Evolutionary conservation across 2,888 invertebrate species (phyloP).

Genomic region (Ormyrus nitidulus): DNA sequence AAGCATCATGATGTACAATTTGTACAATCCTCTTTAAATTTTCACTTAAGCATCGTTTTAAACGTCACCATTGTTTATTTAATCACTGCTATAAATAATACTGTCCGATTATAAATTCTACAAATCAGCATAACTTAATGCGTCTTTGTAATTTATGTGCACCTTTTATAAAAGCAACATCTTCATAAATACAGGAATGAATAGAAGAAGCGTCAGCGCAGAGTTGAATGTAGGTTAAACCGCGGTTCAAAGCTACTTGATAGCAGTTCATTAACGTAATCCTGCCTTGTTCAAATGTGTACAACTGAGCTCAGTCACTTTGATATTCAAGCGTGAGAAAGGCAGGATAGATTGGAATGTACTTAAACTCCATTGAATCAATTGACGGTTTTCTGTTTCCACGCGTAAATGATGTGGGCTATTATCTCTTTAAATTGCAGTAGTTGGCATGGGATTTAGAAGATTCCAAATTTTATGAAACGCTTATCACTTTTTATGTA

Average conservation of each 20-base stretch:
- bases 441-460: neutral
- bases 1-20: too few relatives aligned
- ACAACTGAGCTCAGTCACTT: constrained; percentile 10
- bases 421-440: neutral
- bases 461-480: neutral
- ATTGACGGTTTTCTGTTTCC: neutral
- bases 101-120: constrained; percentile 5
- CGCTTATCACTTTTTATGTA: too few relatives aligned
- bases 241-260: constrained; percentile 54
- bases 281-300: neutral
- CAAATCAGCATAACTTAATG: neutral
- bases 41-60: too few relatives aligned
- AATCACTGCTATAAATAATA: too few relatives aligned
- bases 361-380: neutral
- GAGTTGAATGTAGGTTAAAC: constrained; percentile 61
- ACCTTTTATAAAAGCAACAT: neutral
- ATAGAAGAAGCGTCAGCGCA: constrained; percentile 30
- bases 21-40: too few relatives aligned
- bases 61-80: too few relatives aligned
- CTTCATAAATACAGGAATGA: neutral
- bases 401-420: neutral
- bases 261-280: constrained; percentile 31
- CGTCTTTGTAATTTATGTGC: neutral
- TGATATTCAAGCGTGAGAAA: constrained; percentile 32
- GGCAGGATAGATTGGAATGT: neutral